Evolutionary conservation across 2,797 vertebrate species (phyloP), one percentile per base, ranked within the genome.

Genomic region (Chelidonichthys spinosus): DNA sequence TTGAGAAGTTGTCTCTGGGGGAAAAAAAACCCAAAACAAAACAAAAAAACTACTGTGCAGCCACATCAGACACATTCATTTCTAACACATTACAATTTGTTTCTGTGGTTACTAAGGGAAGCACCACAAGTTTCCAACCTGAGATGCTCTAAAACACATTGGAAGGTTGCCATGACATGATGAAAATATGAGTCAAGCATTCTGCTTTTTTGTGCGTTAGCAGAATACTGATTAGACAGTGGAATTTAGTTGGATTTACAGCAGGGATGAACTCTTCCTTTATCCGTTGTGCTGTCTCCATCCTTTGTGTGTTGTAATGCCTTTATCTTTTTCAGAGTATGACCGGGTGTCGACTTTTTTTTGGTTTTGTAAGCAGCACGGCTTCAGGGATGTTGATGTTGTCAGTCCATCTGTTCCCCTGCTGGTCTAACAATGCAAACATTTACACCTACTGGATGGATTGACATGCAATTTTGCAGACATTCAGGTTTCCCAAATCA

Each of bases 241-340:
- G 73, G 76, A 80, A 86, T 90, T 88, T 85, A 83, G 63, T 78
- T 69, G 85, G 79, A 87, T 89, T 90, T 65, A 85, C 79, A 46
- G 63, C 40, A 69, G 74, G 77, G 72, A 86, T 87, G 81, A 87
- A 69, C 76, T 79, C 75, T 63, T 66, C 67, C 73, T 90, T 76
- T 74, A 83, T 87, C 72, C 78, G 54, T 76, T 76, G 68, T 80
- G 77, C 43, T 63, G 32, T 62, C 64, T 76, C 35, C 53, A 60
- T 68, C 64, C 66, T 40, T 53, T 36, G 32, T 25, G 35, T 63
- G 71, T 72, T 81, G 79, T 69, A 78, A 79, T 65, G 46, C 61
- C 74, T 65, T 37, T 83, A 62, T 82, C 68, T 77, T 63, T 71
- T 71, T 78, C 76, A 78, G 54, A 43, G 56, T 18, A 15, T 0